Evolutionary conservation across 2,888 invertebrate species (phyloP), one percentile per base, ranked within the genome.

Genomic region (Pseudolycoriella hygida): DNA sequence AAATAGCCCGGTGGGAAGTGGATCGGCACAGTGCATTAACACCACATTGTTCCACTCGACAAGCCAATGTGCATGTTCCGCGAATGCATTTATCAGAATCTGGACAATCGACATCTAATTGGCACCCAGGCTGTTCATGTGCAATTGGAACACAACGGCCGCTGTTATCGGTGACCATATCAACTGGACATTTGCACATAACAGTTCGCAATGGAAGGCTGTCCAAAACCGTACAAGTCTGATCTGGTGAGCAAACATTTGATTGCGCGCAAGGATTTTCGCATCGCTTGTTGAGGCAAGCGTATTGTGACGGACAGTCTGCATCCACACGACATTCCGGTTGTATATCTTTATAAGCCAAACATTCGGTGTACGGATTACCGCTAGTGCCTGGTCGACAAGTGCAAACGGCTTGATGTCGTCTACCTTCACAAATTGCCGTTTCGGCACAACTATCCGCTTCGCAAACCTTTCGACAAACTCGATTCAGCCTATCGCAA

Each of bases 151-250:
- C 73, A 60, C 89, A 89, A 50, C 76, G 76, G 52, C 80, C 82
- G 45, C 77, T 76, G 5, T 70, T 71, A 51, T 83, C 81, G 0
- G 79, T 76, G 40, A 84, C 72, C 1, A 82, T 84, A 49, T 88
- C 87, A 37, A 80, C 72, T 14, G 87, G 84, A 63, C 90, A 92
- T 56, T 82, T 76, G 58, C 90, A 90, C 54, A 88, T 82, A 54
- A 89, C 78, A 0, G 88, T 87, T 44, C 87, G 74, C 50, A 88
- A 64, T 2, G 90, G 88, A 40, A 80, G 58, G 0, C 85, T 78
- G 53, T 87, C 84, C 11, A 83, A 67, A 0, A 86, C 83, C 48
- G 76, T 71, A 60, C 90, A 90, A 47, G 79, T 73, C 53, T 90
- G 84, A 51, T 83, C 83, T 4, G 72, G 67, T 14, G 76, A 77